A percentile compares a stretch with the other conserved stretches of the same genome.
Conservation (phyloP, 2,797 vertebrate species). For the Pseudochromis fuscus region DNA sequence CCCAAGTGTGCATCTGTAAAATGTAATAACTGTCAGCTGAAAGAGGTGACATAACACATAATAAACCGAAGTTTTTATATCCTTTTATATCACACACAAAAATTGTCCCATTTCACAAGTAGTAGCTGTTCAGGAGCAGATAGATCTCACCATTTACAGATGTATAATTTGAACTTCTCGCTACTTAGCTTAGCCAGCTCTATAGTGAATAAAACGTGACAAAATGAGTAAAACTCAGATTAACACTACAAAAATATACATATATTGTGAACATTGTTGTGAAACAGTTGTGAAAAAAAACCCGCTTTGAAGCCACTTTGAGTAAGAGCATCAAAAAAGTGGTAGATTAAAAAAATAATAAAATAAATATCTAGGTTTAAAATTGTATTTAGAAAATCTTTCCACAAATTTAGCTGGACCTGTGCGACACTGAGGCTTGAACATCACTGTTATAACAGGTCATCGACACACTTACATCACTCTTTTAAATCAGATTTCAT, state of each 20-base stretch:
- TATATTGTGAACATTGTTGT: background rate
- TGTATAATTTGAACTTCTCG: no score
- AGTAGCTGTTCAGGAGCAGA: background rate
- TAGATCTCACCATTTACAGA: background rate
- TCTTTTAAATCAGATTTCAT: background rate
- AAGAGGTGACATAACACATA: background rate
- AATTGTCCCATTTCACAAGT: no score
- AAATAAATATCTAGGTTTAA: background rate
- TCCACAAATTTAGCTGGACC: background rate
- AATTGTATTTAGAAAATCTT: background rate
- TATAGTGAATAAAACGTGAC: no score
- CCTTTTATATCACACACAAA: no score
- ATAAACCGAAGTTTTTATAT: no score
- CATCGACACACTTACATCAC: background rate
- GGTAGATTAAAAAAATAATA: no score
- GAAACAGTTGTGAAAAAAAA: no score
- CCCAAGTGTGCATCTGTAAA: conserved; percentile 5
- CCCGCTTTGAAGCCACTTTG: background rate
- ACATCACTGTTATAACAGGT: background rate
- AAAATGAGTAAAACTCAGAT: background rate
- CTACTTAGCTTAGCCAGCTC: background rate
- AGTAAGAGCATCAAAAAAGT: background rate
- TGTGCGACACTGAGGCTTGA: background rate
- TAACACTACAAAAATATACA: background rate
- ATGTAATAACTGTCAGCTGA: conserved; percentile 18